Conservation (phyloP, 2,113 vertebrate genomes). For the Osmerus eperlanus region DNA sequence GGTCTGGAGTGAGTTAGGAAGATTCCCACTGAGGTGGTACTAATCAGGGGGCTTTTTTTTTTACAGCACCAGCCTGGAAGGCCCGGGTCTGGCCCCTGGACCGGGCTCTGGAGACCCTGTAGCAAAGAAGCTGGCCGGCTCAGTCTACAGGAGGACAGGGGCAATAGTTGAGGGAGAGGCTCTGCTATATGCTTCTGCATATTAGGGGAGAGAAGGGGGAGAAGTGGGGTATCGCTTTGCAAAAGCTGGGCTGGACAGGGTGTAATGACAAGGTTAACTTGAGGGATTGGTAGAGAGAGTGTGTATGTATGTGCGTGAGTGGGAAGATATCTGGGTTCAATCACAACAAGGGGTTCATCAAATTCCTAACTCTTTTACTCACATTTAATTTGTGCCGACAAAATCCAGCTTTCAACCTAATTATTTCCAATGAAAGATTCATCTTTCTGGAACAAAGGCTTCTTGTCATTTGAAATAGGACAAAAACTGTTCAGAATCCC, state of each 20-base stretch:
- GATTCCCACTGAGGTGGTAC: constrained; percentile 27
- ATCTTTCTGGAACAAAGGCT: constrained; percentile 23
- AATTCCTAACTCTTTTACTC: constrained; percentile 22
- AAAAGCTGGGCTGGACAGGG: too few species aligned
- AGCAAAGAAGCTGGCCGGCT: too few species aligned
- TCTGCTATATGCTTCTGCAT: too few species aligned
- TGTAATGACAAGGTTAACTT: too few species aligned
- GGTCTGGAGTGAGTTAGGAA: constrained; percentile 4
- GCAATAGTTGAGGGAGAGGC: neutral
- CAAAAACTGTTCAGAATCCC: neutral
- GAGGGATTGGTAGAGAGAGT: too few species aligned
- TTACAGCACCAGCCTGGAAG: neutral
- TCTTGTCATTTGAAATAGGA: neutral
- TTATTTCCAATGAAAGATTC: constrained; percentile 26
- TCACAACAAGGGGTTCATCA: constrained; percentile 16
- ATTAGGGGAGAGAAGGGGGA: too few species aligned
- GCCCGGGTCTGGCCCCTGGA: neutral
- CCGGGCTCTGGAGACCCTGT: neutral
- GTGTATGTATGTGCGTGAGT: too few species aligned
- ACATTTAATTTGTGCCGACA: constrained; percentile 22
- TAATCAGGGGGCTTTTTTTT: constrained; percentile 21
- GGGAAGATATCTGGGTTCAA: constrained; percentile 18
- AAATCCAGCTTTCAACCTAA: constrained; percentile 11
- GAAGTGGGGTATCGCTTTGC: too few species aligned
- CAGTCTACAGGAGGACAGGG: too few species aligned